Percentiles rank a stretch among this genome's conserved stretches.
Evolutionary conservation across 2,888 invertebrate genomes (phyloP).

Genomic region (Heliconius charithonia): DNA sequence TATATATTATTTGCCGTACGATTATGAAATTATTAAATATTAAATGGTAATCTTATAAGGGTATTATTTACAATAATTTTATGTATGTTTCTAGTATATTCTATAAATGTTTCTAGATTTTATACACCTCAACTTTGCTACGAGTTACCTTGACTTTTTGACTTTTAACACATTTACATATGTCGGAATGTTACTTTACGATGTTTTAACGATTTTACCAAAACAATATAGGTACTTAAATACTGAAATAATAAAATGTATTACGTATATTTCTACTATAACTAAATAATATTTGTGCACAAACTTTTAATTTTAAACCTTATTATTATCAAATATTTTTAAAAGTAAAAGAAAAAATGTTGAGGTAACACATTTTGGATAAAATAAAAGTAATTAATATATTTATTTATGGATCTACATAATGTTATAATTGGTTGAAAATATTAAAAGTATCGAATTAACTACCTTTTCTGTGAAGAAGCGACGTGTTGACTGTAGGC

Average conservation of each 20-base stretch:
- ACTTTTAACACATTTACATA: constrained; percentile 10
- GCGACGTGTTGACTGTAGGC: constrained; percentile 44
- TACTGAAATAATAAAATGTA: no score
- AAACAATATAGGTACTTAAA: no score
- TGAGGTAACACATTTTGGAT: no score
- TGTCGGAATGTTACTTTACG: neutral
- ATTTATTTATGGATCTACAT: neutral
- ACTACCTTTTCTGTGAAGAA: constrained; percentile 44
- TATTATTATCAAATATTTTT: no score
- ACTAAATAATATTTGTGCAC: no score
- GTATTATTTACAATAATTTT: neutral
- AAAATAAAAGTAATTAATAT: neutral
- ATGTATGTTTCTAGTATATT: no score
- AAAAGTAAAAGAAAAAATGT: no score
- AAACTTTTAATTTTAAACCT: no score
- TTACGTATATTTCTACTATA: no score
- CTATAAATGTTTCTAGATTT: neutral
- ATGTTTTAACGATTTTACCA: neutral
- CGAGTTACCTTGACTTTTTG: constrained; percentile 11
- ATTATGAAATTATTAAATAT: neutral
- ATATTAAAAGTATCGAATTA: neutral
- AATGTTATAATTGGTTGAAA: neutral
- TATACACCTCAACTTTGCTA: neutral
- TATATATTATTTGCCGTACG: neutral
- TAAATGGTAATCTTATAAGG: neutral